Conservation (phyloP, 2,888 invertebrate genomes). For the Apodemia hepburni region DNA sequence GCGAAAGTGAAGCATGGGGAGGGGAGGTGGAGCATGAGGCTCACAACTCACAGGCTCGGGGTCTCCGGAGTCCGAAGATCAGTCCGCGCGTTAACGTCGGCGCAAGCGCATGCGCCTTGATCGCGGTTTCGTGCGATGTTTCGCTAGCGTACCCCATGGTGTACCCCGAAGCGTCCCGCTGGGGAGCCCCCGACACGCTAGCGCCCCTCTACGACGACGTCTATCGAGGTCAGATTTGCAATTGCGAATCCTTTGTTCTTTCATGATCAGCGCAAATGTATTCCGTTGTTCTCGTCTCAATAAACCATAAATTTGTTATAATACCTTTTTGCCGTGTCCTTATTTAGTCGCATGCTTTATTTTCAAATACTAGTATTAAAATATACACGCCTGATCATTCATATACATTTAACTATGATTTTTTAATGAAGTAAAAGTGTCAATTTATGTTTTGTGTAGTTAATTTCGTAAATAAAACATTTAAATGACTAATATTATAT, state of each 20-base stretch:
- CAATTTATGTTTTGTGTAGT: too few species aligned
- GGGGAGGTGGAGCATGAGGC: constrained; percentile 23
- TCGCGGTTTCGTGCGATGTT: constrained; percentile 45
- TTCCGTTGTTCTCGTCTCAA: constrained; percentile 22
- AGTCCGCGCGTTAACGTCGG: constrained; percentile 70
- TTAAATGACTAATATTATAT: too few species aligned
- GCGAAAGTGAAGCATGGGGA: constrained; percentile 71
- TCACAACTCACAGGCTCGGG: constrained; percentile 17
- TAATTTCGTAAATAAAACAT: too few species aligned
- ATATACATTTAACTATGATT: too few species aligned
- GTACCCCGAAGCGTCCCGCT: constrained; percentile 81
- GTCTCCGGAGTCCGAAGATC: constrained; percentile 30
- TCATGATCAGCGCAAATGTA: constrained; percentile 25
- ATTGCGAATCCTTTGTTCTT: constrained; percentile 44
- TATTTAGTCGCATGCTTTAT: constrained; percentile 5
- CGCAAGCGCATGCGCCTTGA: constrained; percentile 57
- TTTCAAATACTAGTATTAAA: background rate
- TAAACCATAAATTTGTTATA: constrained; percentile 16
- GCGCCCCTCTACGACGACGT: constrained; percentile 84
- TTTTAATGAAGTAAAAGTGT: too few species aligned
- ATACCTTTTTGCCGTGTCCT: constrained; percentile 6
- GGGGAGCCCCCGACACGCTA: constrained; percentile 82
- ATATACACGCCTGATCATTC: background rate
- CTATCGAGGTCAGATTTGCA: constrained; percentile 80
- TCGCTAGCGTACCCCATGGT: constrained; percentile 67